Evolutionary conservation across 2,113 vertebrate genomes (phyloP), one percentile per base, ranked within the genome.

Genomic region (Calyptomena viridis): DNA sequence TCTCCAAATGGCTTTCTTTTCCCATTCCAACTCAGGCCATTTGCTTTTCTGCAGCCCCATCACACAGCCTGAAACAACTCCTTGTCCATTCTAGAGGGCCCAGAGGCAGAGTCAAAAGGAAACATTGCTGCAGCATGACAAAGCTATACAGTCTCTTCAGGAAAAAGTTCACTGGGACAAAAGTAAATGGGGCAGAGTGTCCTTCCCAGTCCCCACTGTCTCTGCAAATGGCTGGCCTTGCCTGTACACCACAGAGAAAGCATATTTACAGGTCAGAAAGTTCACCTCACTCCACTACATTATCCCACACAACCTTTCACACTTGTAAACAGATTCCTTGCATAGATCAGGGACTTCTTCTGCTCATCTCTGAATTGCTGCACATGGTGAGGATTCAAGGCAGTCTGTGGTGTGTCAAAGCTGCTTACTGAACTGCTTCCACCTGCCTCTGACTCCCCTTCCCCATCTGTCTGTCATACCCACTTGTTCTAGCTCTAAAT

Each of bases 11-110:
- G 35, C n/a, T 80, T 86, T 68, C 53, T 85, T 88, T 82, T 76
- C 89, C 83, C 83, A 74, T 2, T 72, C 84, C 91, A 92, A 1
- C 71, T 88, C 49, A 52, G 67, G 60, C 56, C 73, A 82, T 87
- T 96, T 85, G 56, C 77, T 95, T 84, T 94, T 80, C 74, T 85
- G 63, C 55, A 90, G 89, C 46, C 68, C 71, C 58, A 95, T 72
- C 75, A 74, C 44, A 63, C n/a, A 56, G 80, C 20, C 74, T 74
- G 50, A 69, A 90, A 83, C 55, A 89, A 88, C 23, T 39, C 7
- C 27, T 82, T 40, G 46, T 74, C 82, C 64, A 69, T 16, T 18
- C 86, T 79, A 35, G 49, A 46, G 25, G 46, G 50, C 74, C 66
- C 49, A 68, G 67, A 88, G 84, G 80, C 74, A 91, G 75, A 93